Conservation (phyloP, 2,888 invertebrate species). For the Lepidocyrtinus sp. region DNA sequence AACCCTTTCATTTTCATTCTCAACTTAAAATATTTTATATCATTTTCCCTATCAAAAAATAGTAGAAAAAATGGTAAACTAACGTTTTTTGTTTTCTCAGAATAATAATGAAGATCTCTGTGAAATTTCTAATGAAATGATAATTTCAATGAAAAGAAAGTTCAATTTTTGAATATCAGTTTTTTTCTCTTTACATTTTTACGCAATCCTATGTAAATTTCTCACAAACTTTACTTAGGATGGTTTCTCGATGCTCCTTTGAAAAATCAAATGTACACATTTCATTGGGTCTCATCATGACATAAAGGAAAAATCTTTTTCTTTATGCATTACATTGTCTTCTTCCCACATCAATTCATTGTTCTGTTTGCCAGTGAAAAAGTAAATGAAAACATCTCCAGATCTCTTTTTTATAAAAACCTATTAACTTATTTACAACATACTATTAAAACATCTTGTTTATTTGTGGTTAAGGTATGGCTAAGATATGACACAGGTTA, state of each 20-base stretch:
- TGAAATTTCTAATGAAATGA: too few relatives aligned
- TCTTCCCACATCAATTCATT: background rate
- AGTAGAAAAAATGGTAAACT: too few relatives aligned
- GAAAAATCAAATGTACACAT: too few relatives aligned
- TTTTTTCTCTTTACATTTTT: background rate
- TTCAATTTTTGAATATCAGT: background rate
- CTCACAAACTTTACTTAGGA: too few relatives aligned
- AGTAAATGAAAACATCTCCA: background rate
- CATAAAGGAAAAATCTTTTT: background rate
- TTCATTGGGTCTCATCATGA: slow-evolving; percentile 10
- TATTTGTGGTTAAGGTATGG: background rate
- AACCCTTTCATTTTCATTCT: background rate
- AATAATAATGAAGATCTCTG: slow-evolving; percentile 1
- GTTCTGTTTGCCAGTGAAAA: background rate
- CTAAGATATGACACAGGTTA: slow-evolving; percentile 6
- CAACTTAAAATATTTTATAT: background rate
- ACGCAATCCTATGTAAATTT: background rate
- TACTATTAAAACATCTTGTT: slow-evolving; percentile 1
- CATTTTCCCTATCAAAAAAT: too few relatives aligned
- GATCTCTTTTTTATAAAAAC: background rate
- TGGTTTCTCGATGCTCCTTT: background rate
- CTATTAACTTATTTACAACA: slow-evolving; percentile 9
- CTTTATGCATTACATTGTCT: too few relatives aligned
- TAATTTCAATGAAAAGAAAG: background rate
- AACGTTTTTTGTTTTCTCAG: background rate